Conservation (phyloP, 2,797 vertebrate genomes). For the Amblyopsis hoosieri region DNA sequence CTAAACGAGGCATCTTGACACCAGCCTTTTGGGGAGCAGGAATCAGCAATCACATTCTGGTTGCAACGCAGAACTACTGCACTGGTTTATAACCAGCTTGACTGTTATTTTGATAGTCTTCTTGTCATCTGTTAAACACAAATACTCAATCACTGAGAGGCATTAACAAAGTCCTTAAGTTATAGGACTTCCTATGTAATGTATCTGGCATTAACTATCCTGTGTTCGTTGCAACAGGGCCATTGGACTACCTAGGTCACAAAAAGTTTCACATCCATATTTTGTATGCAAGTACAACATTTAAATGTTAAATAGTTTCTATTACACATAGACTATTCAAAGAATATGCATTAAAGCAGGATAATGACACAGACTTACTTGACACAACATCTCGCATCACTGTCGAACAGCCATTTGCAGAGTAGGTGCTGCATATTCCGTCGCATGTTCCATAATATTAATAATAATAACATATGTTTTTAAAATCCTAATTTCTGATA, state of each 20-base stretch:
- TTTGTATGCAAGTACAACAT: neutral
- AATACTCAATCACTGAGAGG: neutral
- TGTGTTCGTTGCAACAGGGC: neutral
- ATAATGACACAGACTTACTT: conserved; percentile 45
- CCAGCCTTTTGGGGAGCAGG: conserved; percentile 8
- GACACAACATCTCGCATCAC: conserved; percentile 24
- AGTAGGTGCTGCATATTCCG: conserved; percentile 39
- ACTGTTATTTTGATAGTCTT: conserved; percentile 17
- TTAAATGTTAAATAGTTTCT: neutral
- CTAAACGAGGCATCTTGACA: conserved; percentile 77
- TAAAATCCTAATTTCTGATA: neutral
- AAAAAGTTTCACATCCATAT: too few relatives aligned
- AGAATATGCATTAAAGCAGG: neutral
- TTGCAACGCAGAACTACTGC: neutral
- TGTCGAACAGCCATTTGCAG: conserved; percentile 48
- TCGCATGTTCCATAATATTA: conserved; percentile 14
- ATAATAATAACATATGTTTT: conserved; percentile 40
- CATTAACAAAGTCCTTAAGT: neutral
- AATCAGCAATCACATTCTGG: conserved; percentile 57
- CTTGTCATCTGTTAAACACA: conserved; percentile 58
- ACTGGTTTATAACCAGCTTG: conserved; percentile 2
- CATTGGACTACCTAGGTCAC: neutral
- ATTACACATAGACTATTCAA: neutral
- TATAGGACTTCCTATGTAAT: too few relatives aligned
- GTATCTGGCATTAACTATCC: too few relatives aligned